Conservation (phyloP, 2,888 invertebrate genomes). For the Agrotis segetum region DNA sequence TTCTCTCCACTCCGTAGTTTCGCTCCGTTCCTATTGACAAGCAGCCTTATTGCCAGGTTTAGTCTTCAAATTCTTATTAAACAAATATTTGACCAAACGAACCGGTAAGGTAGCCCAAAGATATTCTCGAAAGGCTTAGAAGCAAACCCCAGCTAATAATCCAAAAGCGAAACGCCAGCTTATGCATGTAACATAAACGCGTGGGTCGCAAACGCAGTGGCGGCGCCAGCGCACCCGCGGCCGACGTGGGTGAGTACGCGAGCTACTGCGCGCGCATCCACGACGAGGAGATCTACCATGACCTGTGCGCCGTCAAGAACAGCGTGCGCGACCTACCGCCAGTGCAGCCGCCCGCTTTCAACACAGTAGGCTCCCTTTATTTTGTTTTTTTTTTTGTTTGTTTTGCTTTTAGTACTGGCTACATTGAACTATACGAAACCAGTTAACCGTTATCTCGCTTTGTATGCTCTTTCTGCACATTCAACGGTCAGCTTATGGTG, state of each 20-base stretch:
- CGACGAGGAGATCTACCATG: conserved; percentile 98
- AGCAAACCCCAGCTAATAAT: conserved; percentile 45
- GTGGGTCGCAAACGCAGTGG: conserved; percentile 77
- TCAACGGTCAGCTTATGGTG: too few relatives aligned
- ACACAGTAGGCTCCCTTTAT: conserved; percentile 81
- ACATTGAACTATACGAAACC: too few relatives aligned
- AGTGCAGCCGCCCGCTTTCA: conserved; percentile 84
- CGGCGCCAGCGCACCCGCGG: conserved; percentile 74
- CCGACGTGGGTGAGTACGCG: conserved; percentile 92
- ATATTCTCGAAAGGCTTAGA: conserved; percentile 3
- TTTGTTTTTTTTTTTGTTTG: conserved; percentile 53
- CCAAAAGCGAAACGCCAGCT: conserved; percentile 62
- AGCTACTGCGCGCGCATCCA: conserved; percentile 94
- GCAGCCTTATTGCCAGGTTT: neutral
- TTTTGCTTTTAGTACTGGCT: conserved; percentile 46
- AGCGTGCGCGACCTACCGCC: conserved; percentile 88
- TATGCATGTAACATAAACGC: conserved; percentile 67
- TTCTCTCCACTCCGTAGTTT: too few relatives aligned
- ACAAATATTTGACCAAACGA: neutral
- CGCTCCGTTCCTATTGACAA: too few relatives aligned
- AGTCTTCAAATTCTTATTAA: neutral
- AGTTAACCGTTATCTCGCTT: too few relatives aligned
- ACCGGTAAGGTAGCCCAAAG: conserved; percentile 14
- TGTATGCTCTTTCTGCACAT: too few relatives aligned
- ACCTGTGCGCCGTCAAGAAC: conserved; percentile 95